A percentile compares a stretch with the other conserved stretches of the same genome.
Conservation (phyloP, 2,888 invertebrate genomes). For the Esperia sulphurella region DNA sequence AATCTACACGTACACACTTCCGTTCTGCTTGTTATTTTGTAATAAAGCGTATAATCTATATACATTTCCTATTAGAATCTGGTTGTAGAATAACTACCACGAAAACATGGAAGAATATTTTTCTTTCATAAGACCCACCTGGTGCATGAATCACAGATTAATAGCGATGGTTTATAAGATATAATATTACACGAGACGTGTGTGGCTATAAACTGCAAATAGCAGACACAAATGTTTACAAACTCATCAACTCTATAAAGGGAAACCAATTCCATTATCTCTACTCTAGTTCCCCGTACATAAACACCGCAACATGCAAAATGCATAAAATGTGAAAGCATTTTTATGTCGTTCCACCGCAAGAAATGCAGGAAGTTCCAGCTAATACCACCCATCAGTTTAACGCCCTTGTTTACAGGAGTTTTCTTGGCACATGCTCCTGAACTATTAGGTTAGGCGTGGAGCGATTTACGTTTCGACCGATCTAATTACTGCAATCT, state of each 20-base stretch:
- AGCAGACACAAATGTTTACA: constrained; percentile 10
- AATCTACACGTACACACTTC: too few relatives aligned
- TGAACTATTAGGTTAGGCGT: constrained; percentile 50
- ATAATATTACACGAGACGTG: background rate
- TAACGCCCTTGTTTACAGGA: constrained; percentile 47
- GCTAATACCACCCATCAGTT: constrained; percentile 25
- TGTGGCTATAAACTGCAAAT: constrained; percentile 1
- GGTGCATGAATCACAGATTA: too few relatives aligned
- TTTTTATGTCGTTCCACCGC: constrained; percentile 39
- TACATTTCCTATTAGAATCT: too few relatives aligned
- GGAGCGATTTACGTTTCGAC: constrained; percentile 53
- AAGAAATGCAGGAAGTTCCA: constrained; percentile 48
- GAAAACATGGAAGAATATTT: too few relatives aligned
- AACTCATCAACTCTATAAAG: constrained; percentile 14
- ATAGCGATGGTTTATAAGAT: too few relatives aligned
- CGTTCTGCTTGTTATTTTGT: too few relatives aligned
- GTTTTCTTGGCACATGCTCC: constrained; percentile 50
- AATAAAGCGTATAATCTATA: too few relatives aligned
- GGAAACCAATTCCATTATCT: constrained; percentile 36
- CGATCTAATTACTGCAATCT: constrained; percentile 54
- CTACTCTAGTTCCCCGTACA: constrained; percentile 37
- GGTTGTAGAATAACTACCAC: too few relatives aligned
- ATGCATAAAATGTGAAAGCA: constrained; percentile 44
- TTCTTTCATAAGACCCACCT: too few relatives aligned
- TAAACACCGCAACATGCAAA: constrained; percentile 19